These are phyloP conservation scores for Chironomus tentans DNA, from an alignment of 2,888 invertebrate genomes.

Conservation along the genomic window DNA sequence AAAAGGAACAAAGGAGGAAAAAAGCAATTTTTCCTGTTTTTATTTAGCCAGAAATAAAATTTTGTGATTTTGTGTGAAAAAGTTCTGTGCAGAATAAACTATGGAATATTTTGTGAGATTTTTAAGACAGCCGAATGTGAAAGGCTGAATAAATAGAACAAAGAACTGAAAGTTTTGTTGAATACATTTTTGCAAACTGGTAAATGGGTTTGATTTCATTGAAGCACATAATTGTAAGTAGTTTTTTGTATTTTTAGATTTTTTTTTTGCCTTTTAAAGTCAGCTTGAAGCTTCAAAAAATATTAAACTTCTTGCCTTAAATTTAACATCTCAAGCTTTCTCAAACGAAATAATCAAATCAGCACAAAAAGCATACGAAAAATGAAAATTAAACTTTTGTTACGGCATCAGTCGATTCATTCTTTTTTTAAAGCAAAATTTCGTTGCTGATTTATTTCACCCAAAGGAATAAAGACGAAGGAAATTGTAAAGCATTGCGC, in stretches of 20 bases:
- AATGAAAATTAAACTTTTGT: too few species aligned
- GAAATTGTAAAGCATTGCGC: too few species aligned
- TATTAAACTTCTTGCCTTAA: neutral
- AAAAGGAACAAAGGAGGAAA: neutral
- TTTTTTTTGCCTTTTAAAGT: neutral
- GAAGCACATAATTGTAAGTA: conserved; percentile 19
- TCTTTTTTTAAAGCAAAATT: too few species aligned
- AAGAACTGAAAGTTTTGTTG: neutral
- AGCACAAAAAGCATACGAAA: too few species aligned
- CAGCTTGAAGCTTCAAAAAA: neutral
- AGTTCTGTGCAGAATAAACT: neutral
- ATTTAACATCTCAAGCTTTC: neutral
- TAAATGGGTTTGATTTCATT: conserved; percentile 23
- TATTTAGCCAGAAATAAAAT: neutral
- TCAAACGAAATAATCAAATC: neutral
- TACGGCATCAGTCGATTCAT: too few species aligned
- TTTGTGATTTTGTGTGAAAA: neutral
- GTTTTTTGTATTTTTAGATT: neutral
- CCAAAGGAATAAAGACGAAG: too few species aligned
- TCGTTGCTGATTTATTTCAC: too few species aligned
- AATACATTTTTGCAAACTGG: neutral
- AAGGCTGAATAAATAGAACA: neutral
- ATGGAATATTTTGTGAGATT: neutral
- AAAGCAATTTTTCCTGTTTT: neutral
- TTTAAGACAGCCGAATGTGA: neutral